Percentiles rank a stretch among this genome's conserved stretches.
phyloP scores from a whole-genome alignment of 2,113 vertebrate genomes.

The Hydrolagus affinis region DNA sequence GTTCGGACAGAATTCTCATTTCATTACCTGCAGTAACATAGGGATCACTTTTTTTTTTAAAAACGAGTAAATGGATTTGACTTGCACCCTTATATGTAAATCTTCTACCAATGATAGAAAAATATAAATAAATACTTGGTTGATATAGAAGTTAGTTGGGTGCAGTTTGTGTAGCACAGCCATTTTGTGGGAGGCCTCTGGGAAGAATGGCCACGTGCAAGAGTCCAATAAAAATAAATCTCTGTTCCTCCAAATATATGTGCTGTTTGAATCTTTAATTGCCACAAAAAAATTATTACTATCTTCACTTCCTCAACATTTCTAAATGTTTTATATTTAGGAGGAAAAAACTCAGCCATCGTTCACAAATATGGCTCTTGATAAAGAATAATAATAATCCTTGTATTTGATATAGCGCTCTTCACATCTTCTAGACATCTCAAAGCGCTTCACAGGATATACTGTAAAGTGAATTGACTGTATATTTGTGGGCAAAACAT shows the following conservation, averaged over 20 bases:
- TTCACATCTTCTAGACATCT: too few species aligned
- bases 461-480: too few species aligned
- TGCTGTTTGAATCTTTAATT: not conserved
- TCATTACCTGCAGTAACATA: too few species aligned
- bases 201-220: not conserved
- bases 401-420: too few species aligned
- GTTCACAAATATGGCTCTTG: too few species aligned
- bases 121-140: not conserved
- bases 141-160: not conserved
- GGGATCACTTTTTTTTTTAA: not conserved
- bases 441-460: too few species aligned
- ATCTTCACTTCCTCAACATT: not conserved
- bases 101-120: not conserved
- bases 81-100: not conserved
- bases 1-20: too few species aligned
- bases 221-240: not conserved
- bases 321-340: not conserved
- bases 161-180: too few species aligned
- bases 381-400: too few species aligned
- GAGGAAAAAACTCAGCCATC: too few species aligned
- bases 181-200: not conserved
- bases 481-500: too few species aligned
- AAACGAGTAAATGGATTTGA: too few species aligned
- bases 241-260: not conserved
- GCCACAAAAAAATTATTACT: not conserved